A percentile compares a stretch with the other conserved stretches of the same genome.
phyloP scores from a whole-genome alignment of 2,888 invertebrate genomes.

The Dicycla oo region DNA sequence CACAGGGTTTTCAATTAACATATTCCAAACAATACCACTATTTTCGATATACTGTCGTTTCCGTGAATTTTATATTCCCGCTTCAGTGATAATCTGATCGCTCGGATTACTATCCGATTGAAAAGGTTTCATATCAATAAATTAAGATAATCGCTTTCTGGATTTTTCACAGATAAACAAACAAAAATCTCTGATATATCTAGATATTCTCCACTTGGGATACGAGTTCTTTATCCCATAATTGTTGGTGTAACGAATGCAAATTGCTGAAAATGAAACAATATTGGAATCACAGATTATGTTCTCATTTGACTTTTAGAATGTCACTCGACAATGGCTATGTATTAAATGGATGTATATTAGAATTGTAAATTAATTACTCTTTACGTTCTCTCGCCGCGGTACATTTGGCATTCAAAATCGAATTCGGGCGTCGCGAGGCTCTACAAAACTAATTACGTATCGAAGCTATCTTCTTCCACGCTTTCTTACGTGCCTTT shows the following conservation, averaged over 20 bases:
- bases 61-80: background rate
- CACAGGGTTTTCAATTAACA: background rate
- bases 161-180: conserved; percentile 5
- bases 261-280: conserved; percentile 65
- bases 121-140: conserved; percentile 15
- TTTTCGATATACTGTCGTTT: background rate
- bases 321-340: conserved; percentile 70
- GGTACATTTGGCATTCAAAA: conserved; percentile 80
- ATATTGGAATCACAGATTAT: conserved; percentile 69
- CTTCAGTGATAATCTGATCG: conserved; percentile 5
- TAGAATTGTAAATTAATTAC: conserved; percentile 85
- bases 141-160: conserved; percentile 19
- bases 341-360: conserved; percentile 74
- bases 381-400: conserved; percentile 74
- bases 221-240: conserved; percentile 30
- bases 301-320: conserved; percentile 74
- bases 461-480: conserved; percentile 88
- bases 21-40: background rate
- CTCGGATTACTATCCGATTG: conserved; percentile 19
- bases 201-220: conserved; percentile 4
- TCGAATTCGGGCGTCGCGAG: conserved; percentile 82
- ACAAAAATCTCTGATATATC: background rate
- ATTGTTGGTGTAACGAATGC: conserved; percentile 54
- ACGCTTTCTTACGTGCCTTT: conserved; percentile 90
- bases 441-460: conserved; percentile 89